Evolutionary conservation across 2,888 invertebrate genomes (phyloP).

Genomic region (Limenitis camilla): DNA sequence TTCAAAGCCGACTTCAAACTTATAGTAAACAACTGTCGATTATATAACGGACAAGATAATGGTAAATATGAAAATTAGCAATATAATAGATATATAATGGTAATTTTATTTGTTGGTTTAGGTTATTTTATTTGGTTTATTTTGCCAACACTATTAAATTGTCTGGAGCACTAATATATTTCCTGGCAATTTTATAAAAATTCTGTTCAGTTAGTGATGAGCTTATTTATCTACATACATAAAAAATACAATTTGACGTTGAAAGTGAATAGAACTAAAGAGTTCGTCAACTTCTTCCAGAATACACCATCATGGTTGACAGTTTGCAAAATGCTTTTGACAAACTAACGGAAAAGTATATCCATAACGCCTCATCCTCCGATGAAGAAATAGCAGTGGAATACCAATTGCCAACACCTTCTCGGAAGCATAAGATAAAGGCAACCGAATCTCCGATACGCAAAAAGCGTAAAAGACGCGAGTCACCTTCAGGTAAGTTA

Average conservation of each 20-base stretch:
- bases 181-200: too few relatives aligned
- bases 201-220: too few relatives aligned
- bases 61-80: slow-evolving; percentile 71
- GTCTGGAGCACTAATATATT: too few relatives aligned
- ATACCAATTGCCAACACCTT: slow-evolving; percentile 72
- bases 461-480: too few relatives aligned
- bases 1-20: slow-evolving; percentile 92
- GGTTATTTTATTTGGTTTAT: too few relatives aligned
- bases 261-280: background rate
- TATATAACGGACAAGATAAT: slow-evolving; percentile 94
- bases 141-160: too few relatives aligned
- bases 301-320: slow-evolving; percentile 91
- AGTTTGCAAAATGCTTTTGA: slow-evolving; percentile 88
- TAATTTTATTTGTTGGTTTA: too few relatives aligned
- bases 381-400: slow-evolving; percentile 85
- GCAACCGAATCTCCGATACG: slow-evolving; percentile 50
- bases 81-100: too few relatives aligned
- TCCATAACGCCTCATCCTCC: slow-evolving; percentile 86
- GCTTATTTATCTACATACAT: background rate
- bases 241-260: background rate
- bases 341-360: slow-evolving; percentile 85
- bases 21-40: slow-evolving; percentile 93
- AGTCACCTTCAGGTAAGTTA: too few relatives aligned
- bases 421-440: slow-evolving; percentile 62
- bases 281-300: slow-evolving; percentile 54